Percentiles rank a stretch among this genome's conserved stretches.
Conservation (phyloP, 2,113 vertebrate genomes). For the Hemiprocne comata region DNA sequence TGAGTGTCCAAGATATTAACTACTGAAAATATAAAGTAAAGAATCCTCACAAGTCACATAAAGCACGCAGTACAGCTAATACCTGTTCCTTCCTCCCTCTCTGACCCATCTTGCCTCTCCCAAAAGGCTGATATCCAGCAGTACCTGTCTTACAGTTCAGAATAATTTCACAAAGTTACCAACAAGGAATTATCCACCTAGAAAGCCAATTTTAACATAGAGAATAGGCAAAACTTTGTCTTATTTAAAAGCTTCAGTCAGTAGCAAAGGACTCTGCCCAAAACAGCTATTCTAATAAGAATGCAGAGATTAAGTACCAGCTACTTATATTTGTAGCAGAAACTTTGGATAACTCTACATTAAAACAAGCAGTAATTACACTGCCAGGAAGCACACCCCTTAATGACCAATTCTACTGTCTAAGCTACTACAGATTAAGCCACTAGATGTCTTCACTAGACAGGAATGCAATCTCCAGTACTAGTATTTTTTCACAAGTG, state of each 20-base stretch:
- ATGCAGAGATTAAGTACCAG: background rate
- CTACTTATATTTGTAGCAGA: background rate
- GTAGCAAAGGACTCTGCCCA: background rate
- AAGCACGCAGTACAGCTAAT: background rate
- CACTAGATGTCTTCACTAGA: background rate
- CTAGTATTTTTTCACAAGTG: background rate
- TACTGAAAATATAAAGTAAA: background rate
- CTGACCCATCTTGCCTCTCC: background rate
- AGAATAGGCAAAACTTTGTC: background rate
- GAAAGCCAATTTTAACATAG: background rate
- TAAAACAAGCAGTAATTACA: background rate
- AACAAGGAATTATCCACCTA: background rate
- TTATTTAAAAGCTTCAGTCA: background rate
- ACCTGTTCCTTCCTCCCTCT: background rate
- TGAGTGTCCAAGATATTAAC: background rate
- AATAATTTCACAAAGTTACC: background rate
- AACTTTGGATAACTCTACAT: background rate
- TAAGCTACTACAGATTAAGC: background rate
- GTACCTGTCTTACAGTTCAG: background rate
- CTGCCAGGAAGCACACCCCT: background rate
- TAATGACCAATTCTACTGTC: background rate
- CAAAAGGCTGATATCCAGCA: rapidly evolving
- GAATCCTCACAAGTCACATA: background rate
- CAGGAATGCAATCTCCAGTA: background rate
- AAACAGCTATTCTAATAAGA: background rate